Evolutionary conservation across 2,888 invertebrate genomes (phyloP).

Genomic region (Spilosoma lubricipeda): DNA sequence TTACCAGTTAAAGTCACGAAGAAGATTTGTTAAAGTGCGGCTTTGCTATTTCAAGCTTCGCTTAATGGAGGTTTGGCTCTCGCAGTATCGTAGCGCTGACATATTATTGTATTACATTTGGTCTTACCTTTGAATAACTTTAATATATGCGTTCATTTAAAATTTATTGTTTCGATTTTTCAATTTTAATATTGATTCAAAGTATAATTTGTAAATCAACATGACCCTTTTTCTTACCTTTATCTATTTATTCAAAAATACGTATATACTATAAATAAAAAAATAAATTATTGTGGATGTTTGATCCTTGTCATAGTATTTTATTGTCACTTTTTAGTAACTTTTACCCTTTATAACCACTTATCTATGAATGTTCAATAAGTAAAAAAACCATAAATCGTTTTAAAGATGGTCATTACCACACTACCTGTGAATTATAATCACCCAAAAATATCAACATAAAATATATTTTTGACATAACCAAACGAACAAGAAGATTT

Average conservation of each 20-base stretch:
- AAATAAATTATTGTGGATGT: no score
- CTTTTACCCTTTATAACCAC: neutral
- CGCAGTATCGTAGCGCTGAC: slow-evolving; percentile 23
- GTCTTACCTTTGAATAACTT: slow-evolving; percentile 19
- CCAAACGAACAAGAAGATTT: slow-evolving; percentile 60
- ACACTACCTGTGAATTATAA: neutral
- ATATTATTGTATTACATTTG: neutral
- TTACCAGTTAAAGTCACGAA: slow-evolving; percentile 13
- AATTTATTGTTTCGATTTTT: neutral
- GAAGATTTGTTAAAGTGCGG: slow-evolving; percentile 15
- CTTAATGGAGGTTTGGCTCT: slow-evolving; percentile 3
- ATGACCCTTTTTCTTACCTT: neutral
- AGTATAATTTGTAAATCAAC: neutral
- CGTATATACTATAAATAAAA: no score
- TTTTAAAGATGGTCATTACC: neutral
- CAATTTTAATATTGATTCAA: neutral
- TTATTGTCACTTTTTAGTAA: neutral
- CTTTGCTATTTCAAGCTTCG: slow-evolving; percentile 3
- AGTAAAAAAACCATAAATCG: neutral
- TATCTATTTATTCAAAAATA: no score
- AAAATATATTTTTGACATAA: slow-evolving; percentile 27
- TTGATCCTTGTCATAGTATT: no score
- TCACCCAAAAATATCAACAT: neutral
- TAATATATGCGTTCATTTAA: neutral
- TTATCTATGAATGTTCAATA: neutral